Base-by-base conservation (phyloP, 2,888 invertebrate species). In the Rotaria socialis region DNA sequence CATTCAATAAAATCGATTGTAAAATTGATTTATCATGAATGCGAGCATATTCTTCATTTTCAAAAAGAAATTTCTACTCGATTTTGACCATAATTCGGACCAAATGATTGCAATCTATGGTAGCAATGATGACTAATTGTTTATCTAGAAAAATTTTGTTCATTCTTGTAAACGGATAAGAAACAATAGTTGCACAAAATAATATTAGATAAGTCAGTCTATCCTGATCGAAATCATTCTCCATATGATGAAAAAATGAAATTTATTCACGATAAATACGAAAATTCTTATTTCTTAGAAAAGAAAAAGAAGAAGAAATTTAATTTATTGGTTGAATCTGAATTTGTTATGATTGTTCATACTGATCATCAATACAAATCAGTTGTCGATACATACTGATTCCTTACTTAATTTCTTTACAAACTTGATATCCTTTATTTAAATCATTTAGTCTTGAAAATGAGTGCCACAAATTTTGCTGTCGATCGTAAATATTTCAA, bases 31-130 rank as follows among this genome's bases (percentile, higher is more conserved):
- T 43, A 47, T 80, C 47, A n/a, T 47, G n/a, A 47, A 43, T 11
- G n/a, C 80, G 80, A 80, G 80, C 80, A 80, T 80, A 80, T 80
- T 43, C 47, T 80, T 80, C 80, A 47, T 80, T 47, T 47, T 47
- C 80, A 3, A 47, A 47, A 47, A 80, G n/a, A 80, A 47, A n/a
- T 43, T 47, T 47, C 10, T 47, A 24, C 47, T 24, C 41, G 8
- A 80, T 0, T 43, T 11, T 80, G 22, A 47, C 47, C 47, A 47
- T 80, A 80, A 24, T 24, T 24, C 10, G 80, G 80, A n/a, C 80
- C 80, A n/a, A 80, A n/a, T 80, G 80, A 11, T 47, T 80, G 35
- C 47, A 80, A 47, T 80, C 80, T 6, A 47, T 80, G 3, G 80
- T 80, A 24, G 80, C 47, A 47, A 47, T 47, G n/a, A 80, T 80